A percentile compares a stretch with the other conserved stretches of the same genome.
phyloP scores from a whole-genome alignment of 2,113 vertebrate genomes.

The Psilopsiagon aymara region DNA sequence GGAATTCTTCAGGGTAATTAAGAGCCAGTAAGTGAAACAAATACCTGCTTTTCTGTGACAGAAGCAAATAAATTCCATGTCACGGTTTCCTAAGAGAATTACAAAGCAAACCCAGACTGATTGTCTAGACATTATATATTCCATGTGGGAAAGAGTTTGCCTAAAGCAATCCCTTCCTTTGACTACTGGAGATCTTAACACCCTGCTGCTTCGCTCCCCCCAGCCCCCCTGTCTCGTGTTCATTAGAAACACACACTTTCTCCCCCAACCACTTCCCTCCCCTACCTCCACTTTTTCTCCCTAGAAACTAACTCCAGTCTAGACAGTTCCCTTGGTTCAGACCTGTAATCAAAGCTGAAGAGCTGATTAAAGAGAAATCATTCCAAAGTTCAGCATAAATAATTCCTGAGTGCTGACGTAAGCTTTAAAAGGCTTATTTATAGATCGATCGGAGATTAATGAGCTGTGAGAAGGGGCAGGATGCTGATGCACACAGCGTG shows the following conservation, averaged over 20 bases:
- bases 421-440: conserved; percentile 35
- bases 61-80: conserved; percentile 63
- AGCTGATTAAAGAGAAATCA: conserved; percentile 57
- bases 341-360: conserved; percentile 54
- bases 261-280: background rate
- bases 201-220: conserved; percentile 7
- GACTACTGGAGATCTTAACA: conserved; percentile 68
- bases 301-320: conserved; percentile 65
- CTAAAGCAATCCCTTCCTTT: conserved; percentile 64
- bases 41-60: conserved; percentile 51
- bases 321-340: conserved; percentile 55
- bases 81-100: conserved; percentile 58
- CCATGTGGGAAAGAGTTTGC: conserved; percentile 59
- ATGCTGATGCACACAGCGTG: background rate
- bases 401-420: conserved; percentile 32
- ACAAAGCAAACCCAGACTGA: conserved; percentile 71
- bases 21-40: conserved; percentile 27
- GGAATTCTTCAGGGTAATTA: conserved; percentile 37
- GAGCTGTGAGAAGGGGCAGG: conserved; percentile 30
- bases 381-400: conserved; percentile 35
- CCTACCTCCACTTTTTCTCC: conserved; percentile 7
- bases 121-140: conserved; percentile 70
- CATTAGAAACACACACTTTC: conserved; percentile 57
- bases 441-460: conserved; percentile 19
- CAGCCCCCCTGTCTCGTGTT: background rate